A percentile compares a stretch with the other conserved stretches of the same genome.
These are phyloP conservation scores for Sebastes hubbsi DNA, from an alignment of 2,797 vertebrate species.

Conservation along the genomic window DNA sequence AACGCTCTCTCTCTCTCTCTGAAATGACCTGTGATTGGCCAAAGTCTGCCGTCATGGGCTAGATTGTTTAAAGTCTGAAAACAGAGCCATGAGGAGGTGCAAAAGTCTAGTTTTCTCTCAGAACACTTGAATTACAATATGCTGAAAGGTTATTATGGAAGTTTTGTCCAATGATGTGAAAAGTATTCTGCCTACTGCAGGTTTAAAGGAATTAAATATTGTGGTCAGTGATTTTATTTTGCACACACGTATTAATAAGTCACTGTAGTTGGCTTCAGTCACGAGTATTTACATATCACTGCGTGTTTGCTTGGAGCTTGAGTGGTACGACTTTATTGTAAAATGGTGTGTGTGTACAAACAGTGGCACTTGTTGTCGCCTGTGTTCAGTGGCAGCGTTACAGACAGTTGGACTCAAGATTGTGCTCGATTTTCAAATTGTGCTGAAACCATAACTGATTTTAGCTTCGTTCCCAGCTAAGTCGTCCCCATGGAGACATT, in stretches of 20 bases:
- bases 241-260: background rate
- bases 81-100: no score
- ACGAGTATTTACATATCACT: conserved; percentile 27
- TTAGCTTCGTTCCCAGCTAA: background rate
- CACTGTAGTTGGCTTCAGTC: background rate
- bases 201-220: conserved; percentile 2
- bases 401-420: background rate
- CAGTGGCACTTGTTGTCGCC: background rate
- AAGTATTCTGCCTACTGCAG: no score
- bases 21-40: no score
- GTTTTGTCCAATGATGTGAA: no score
- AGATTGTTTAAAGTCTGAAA: no score
- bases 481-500: background rate
- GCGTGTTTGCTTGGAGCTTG: conserved; percentile 22
- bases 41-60: no score
- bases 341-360: conserved; percentile 12
- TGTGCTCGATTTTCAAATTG: background rate
- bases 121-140: no score
- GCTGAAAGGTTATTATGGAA: no score
- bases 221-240: background rate
- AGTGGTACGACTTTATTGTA: conserved; percentile 6
- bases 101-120: no score
- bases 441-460: background rate
- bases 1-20: no score
- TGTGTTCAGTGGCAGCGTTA: background rate